Percentiles rank a stretch among this genome's conserved stretches.
These are phyloP conservation scores for Morinoia aosen DNA, from an alignment of 2,888 invertebrate species.

Conservation along the genomic window DNA sequence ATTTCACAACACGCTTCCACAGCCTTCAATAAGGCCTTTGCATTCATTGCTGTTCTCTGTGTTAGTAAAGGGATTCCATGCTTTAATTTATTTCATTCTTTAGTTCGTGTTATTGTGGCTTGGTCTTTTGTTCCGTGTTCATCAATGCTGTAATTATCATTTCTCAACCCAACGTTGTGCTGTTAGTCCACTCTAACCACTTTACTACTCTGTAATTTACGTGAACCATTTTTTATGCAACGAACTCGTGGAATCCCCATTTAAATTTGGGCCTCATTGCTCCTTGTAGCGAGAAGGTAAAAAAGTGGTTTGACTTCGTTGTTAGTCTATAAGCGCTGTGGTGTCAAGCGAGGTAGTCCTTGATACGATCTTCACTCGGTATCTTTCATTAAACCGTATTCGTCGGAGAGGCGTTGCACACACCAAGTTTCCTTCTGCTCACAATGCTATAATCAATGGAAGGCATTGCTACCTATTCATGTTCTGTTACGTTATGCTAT, in stretches of 20 bases:
- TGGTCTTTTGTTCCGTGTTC: not conserved
- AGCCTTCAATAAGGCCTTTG: not conserved
- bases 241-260: not conserved
- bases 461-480: not conserved
- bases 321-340: not conserved
- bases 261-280: not conserved
- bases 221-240: not conserved
- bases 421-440: not conserved
- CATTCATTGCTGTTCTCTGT: not conserved
- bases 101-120: no score
- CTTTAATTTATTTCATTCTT: not conserved
- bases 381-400: not conserved
- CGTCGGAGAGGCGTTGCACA: not conserved
- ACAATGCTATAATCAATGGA: not conserved
- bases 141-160: not conserved
- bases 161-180: not conserved
- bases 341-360: not conserved
- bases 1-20: not conserved
- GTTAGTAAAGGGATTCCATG: not conserved
- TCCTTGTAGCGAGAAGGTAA: not conserved
- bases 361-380: not conserved
- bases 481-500: not conserved
- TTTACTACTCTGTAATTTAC: not conserved
- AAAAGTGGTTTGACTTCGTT: not conserved
- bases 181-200: not conserved